These are phyloP conservation scores for Girardinichthys multiradiatus DNA, from an alignment of 2,113 vertebrate genomes.

Conservation along the genomic window DNA sequence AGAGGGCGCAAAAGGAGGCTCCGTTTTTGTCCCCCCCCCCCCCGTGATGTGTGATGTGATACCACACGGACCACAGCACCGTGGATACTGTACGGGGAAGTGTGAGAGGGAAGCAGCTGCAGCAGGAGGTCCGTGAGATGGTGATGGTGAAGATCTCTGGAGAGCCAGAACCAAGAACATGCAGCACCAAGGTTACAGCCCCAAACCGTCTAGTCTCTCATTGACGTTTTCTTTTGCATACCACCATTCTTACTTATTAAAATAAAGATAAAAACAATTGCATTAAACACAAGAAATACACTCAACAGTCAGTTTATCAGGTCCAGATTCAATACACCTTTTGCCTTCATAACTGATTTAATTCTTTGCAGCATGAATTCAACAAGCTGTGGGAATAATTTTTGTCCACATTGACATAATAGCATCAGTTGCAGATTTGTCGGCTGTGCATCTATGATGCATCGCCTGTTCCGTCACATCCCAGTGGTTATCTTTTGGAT, in stretches of 20 bases:
- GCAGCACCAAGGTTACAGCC: neutral
- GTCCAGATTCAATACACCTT: no score
- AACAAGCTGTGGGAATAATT: neutral
- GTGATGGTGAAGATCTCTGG: slow-evolving; percentile 1
- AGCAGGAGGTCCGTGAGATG: slow-evolving; percentile 6
- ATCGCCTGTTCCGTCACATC: neutral
- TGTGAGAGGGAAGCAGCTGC: slow-evolving; percentile 20
- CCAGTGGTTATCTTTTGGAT: neutral
- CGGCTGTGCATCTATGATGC: neutral
- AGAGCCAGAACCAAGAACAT: neutral
- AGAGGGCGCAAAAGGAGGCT: slow-evolving; percentile 60
- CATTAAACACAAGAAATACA: no score
- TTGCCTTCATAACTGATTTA: neutral
- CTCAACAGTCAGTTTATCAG: no score
- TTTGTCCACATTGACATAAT: neutral
- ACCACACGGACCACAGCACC: slow-evolving; percentile 57
- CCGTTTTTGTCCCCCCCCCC: slow-evolving; percentile 48
- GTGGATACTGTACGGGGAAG: slow-evolving; percentile 33
- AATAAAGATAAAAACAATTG: no score
- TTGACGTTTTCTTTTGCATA: no score
- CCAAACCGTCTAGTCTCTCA: no score
- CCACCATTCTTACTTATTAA: no score
- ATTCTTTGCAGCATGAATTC: neutral
- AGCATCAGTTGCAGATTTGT: neutral
- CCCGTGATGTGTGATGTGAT: slow-evolving; percentile 69